Evolutionary conservation across 2,888 invertebrate species (phyloP), one percentile per base, ranked within the genome.

Genomic region (Hermaeophaga mercurialis): DNA sequence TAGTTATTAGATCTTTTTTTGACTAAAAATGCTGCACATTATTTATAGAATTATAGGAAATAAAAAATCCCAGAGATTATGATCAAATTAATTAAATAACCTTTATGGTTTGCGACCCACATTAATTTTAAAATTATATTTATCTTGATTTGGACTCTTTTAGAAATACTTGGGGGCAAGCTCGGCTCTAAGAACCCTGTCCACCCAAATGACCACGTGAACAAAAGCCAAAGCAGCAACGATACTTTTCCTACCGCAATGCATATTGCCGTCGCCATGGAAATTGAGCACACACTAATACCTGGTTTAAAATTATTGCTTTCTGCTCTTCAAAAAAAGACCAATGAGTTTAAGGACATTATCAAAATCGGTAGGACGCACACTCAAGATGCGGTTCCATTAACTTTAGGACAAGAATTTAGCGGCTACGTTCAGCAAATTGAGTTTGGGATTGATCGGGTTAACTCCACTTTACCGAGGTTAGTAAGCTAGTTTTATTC

Each of bases 201-300:
- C 0, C 99, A 99, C 77, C 99, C 99, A 0, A 99, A 99, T 78
- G 99, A 99, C 77, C 98, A 99, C 80, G 99, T 99, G 50, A 99
- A 99, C 80, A 99, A 94, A 81, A 93, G 95, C 7, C 93, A 99
- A 83, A 96, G 96, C 75, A 97, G 96, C 50, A 99, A 99, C 78
- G 98, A 99, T 77, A 97, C 98, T 1, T 99, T 94, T 78, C 99
- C 99, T 4, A 94, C 99, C 0, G 99, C 99, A 1, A 99, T 99
- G 91, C 98, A 99, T 77, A 90, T 99, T 62, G 92, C 98, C 0
- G 94, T 96, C 0, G 97, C 94, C 0, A 82, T 92, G 75, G 94
- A 97, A 78, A 82, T 98, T 54, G 83, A 91, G 65, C 84, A 89
- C 65, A 80, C 86, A 3, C 82, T 99, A 2, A 79, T 97, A 71